Base-by-base conservation (phyloP, 2,113 vertebrate genomes). In the Lepisosteus oculatus region DNA sequence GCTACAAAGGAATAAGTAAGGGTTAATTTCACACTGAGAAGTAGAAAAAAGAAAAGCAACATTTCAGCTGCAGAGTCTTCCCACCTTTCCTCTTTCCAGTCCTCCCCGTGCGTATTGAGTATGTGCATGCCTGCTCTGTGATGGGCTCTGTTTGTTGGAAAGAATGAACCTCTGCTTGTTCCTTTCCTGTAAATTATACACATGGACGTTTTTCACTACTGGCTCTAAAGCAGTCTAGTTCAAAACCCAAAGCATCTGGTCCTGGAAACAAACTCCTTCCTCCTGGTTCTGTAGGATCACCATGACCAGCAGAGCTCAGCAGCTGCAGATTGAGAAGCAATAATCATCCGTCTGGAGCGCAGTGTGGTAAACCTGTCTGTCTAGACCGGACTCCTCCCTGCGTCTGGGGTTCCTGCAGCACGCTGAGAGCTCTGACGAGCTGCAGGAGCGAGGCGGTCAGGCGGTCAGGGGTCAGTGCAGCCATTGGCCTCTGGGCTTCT, bases 371-470 rank as follows among this genome's bases (percentile, higher is more conserved):
- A 63, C 71, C 43, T 66, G 63, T 12, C 63, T 72, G 71, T 72
- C 71, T 72, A 72, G 63, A 72, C 71, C 8, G 3, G n/a, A 14
- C 13, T 47, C 15, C 71, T 72, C 66, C 71, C 71, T 72, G 62
- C 44, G 54, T 0, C 14, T 4, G 44, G 63, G 54, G 43, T n/a
- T 43, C 44, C 17, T 51, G 43, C 11, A 42, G 45, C 62, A 64
- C 5, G n/a, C 62, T 41, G n/a, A 29, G 29, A 13, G 12, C 62
- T 64, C 17, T 3, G 8, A 64, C 17, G 41, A 64, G 17, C 62
- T 43, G 62, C 5, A 3, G 41, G 62, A 64, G 62, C 2, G n/a
- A 64, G 62, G 62, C 14, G 6, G 29, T 29, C 29, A 29, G 29
- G 29, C 29, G 62, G 8, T 17, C 62, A 12, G 12, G 13, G 56